These are phyloP conservation scores for Montifringilla adamsi DNA, from an alignment of 2,113 vertebrate genomes.

Conservation along the genomic window DNA sequence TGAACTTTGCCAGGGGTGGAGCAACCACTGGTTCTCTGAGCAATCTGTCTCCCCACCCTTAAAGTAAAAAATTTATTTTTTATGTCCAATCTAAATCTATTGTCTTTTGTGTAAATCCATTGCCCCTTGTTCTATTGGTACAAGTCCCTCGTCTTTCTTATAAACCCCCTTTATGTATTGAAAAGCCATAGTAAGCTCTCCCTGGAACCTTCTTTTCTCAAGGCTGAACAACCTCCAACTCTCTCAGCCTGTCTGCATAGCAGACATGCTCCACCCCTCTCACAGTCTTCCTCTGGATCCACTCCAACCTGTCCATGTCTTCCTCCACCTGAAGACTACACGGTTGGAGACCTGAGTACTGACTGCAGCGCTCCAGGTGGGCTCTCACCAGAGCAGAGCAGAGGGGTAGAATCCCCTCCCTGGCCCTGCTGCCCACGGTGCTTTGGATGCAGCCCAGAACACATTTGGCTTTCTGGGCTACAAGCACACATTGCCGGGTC, in stretches of 20 bases:
- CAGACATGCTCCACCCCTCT: neutral
- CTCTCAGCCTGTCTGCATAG: neutral
- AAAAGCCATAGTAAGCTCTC: neutral
- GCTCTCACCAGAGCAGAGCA: neutral
- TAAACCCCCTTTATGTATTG: accelerated
- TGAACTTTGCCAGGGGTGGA: accelerated
- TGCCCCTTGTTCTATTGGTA: neutral
- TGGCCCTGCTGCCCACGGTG: accelerated
- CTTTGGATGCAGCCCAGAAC: neutral
- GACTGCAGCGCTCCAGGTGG: accelerated
- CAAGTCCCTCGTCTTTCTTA: neutral
- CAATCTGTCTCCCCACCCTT: accelerated
- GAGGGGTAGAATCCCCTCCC: neutral
- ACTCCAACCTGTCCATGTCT: neutral
- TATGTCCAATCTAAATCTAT: neutral
- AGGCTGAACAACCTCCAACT: accelerated
- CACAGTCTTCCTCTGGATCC: neutral
- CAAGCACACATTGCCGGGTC: accelerated
- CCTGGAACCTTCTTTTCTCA: neutral
- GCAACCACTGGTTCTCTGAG: neutral
- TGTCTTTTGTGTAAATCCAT: neutral
- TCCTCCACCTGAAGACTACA: neutral
- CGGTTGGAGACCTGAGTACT: accelerated
- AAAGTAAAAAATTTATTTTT: neutral
- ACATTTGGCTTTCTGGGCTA: accelerated